Base-by-base conservation (phyloP, 2,113 vertebrate species). In the Oncorhynchus mykiss region DNA sequence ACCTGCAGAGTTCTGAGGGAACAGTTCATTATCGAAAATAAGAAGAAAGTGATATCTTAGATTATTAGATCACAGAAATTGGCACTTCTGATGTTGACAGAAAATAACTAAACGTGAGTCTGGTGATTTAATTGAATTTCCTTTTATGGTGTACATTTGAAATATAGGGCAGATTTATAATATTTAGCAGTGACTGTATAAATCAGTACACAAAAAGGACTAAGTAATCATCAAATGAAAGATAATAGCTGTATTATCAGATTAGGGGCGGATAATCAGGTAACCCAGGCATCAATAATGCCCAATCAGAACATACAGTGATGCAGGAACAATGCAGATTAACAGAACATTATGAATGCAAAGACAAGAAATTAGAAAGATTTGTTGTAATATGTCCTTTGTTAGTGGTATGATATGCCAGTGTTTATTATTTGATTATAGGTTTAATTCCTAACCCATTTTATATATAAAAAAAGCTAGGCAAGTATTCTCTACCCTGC, bases 1-100 rank as follows among this genome's bases (percentile, higher is more conserved):
- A 54, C 16, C 16, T 64, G 24, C 24, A 64, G 85, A 86, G 88
- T 86, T 91, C 91, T 90, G 93, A 92, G 90, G 91, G 87, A 86
- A 91, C 71, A 67, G 67, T 78, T 85, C 76, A 81, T 84, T 82
- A 62, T 79, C 83, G 70, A 70, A 64, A 78, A 80, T 72, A 82
- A 79, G 39, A 45, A 45, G 39, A 74, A 29, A 22, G n/a, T 64
- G 60, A 64, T 64, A 64, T n/a, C 24, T 45, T 27, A 7, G 34
- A 25, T 18, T 51, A 66, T 77, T 66, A 70, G 22, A 75, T 66
- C 51, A 79, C 27, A 29, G 34, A 11, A 62, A 39, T 54, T 59
- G 69, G 24, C 54, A 60, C 48, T 67, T 67, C 24, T 45, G 39
- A 45, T 45, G 8, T 45, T 45, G 39, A 45, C 9, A 45, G 39